Percentiles rank a stretch among this genome's conserved stretches.
Conservation (phyloP, 2,797 vertebrate species). For the Vultur gryphus region DNA sequence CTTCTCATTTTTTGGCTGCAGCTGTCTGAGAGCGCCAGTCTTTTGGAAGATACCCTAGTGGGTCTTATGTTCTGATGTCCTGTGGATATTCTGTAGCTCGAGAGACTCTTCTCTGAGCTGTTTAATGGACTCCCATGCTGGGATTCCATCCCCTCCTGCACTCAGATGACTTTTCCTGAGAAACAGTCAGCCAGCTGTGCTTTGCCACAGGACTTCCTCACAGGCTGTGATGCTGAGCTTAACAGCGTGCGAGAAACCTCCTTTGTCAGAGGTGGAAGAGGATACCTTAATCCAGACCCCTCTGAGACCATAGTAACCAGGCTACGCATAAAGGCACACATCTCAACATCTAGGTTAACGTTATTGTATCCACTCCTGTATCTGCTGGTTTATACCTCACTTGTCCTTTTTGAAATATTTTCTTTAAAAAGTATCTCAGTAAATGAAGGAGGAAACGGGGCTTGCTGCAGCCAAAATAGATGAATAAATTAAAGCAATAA, state of each 20-base stretch:
- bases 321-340: background rate
- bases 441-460: background rate
- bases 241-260: background rate
- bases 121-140: background rate
- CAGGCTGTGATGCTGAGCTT: background rate
- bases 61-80: background rate
- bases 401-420: background rate
- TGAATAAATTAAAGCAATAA: constrained; percentile 3
- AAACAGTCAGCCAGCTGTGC: background rate
- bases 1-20: background rate
- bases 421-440: background rate
- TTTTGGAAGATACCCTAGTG: background rate
- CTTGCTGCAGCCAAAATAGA: background rate
- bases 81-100: background rate
- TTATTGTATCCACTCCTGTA: background rate
- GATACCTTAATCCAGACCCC: background rate
- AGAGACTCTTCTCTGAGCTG: background rate
- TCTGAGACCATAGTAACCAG: background rate
- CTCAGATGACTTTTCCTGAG: background rate
- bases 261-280: background rate
- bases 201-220: background rate
- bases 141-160: background rate
- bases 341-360: background rate
- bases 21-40: background rate
- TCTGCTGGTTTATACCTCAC: background rate